These are phyloP conservation scores for Lutjanus argentimaculatus DNA, from an alignment of 2,797 vertebrate species.

Conservation along the genomic window DNA sequence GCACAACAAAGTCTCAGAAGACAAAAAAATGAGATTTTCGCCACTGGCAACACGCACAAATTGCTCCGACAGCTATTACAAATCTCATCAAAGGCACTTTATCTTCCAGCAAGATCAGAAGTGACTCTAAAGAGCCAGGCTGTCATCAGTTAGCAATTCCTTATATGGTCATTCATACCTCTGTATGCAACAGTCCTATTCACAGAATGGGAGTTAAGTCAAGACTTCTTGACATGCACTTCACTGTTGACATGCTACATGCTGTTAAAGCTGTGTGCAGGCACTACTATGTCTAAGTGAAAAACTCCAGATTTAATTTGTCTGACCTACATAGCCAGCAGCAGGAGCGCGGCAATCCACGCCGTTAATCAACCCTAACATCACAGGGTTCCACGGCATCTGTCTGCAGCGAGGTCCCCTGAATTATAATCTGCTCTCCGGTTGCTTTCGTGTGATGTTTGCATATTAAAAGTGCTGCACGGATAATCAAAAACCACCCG, in stretches of 20 bases:
- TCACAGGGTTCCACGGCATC: conserved; percentile 53
- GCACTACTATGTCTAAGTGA: conserved; percentile 30
- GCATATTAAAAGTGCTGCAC: conserved; percentile 41
- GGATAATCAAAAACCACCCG: conserved; percentile 45
- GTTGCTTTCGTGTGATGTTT: conserved; percentile 40
- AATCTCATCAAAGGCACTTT: conserved; percentile 47
- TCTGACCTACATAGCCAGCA: conserved; percentile 68
- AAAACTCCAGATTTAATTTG: conserved; percentile 63
- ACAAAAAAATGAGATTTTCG: conserved; percentile 28
- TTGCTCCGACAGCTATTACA: conserved; percentile 46
- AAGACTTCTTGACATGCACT: conserved; percentile 48
- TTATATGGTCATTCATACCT: conserved; percentile 22
- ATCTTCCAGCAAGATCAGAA: conserved; percentile 40
- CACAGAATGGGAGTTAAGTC: conserved; percentile 28
- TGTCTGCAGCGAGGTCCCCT: conserved; percentile 38
- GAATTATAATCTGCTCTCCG: conserved; percentile 55
- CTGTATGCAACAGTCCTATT: conserved; percentile 15
- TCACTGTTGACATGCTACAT: conserved; percentile 45
- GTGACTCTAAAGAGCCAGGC: conserved; percentile 16
- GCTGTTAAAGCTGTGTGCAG: conserved; percentile 35
- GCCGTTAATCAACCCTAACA: conserved; percentile 65
- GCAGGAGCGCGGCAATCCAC: conserved; percentile 51
- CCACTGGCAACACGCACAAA: conserved; percentile 41
- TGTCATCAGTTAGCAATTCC: conserved; percentile 6
- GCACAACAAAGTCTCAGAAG: conserved; percentile 32